Evolutionary conservation across 2,888 invertebrate species (phyloP).

Genomic region (Brenthis hecate): DNA sequence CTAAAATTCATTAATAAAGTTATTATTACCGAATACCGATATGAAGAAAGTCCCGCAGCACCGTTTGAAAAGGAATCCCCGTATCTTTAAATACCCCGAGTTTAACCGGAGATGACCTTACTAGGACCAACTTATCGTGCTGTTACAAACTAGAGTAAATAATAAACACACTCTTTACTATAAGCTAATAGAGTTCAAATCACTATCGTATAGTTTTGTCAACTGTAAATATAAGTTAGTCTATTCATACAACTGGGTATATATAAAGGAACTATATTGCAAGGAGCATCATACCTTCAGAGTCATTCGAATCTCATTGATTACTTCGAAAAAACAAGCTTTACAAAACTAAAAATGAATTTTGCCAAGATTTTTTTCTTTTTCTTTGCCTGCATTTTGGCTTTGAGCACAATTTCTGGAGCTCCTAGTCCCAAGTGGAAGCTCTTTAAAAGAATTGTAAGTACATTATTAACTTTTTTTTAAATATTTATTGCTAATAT

Average conservation of each 20-base stretch:
- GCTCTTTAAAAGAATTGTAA: conserved; percentile 53
- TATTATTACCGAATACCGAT: neutral
- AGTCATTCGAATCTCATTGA: conserved; percentile 12
- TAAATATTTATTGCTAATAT: too few relatives aligned
- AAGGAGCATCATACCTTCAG: neutral
- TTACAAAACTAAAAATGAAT: conserved; percentile 48
- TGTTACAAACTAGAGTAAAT: neutral
- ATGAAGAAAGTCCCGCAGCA: conserved; percentile 6
- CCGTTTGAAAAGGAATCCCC: conserved; percentile 15
- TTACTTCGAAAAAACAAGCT: neutral
- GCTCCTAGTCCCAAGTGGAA: conserved; percentile 57
- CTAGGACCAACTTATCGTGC: neutral
- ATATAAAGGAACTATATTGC: conserved; percentile 1
- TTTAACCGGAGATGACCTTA: conserved; percentile 17
- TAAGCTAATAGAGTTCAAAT: neutral
- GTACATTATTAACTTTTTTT: conserved; percentile 35
- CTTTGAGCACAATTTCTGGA: conserved; percentile 46
- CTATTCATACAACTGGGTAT: conserved; percentile 1
- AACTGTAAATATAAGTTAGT: neutral
- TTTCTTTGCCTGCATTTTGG: conserved; percentile 51
- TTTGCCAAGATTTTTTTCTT: conserved; percentile 53
- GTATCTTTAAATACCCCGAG: conserved; percentile 6
- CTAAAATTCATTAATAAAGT: too few relatives aligned
- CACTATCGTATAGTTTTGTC: neutral
- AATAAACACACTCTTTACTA: neutral